A percentile compares a stretch with the other conserved stretches of the same genome.
These are phyloP conservation scores for Cardiocondyla obscurior DNA, from an alignment of 1,140 invertebrate genomes.

Conservation along the genomic window DNA sequence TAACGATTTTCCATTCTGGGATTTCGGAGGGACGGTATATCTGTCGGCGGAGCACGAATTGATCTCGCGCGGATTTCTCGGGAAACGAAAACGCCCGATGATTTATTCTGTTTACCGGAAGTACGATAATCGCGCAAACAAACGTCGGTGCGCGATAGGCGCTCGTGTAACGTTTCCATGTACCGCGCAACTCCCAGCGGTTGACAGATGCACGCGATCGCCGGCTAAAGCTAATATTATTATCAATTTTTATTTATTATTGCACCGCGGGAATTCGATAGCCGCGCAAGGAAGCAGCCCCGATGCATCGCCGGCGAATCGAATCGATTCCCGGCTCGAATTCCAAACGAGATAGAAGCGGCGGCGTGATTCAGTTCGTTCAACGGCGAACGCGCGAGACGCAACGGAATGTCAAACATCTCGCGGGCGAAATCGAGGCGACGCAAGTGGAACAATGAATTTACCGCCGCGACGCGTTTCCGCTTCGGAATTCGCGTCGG, in stretches of 20 bases:
- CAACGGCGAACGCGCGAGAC: conserved; percentile 36
- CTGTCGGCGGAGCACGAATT: background rate
- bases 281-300: background rate
- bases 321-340: conserved; percentile 60
- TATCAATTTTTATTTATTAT: conserved; percentile 6
- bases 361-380: conserved; percentile 66
- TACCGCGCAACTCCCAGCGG: background rate
- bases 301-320: conserved; percentile 52
- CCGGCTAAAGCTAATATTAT: background rate
- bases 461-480: conserved; percentile 53
- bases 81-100: conserved; percentile 49
- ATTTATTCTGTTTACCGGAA: conserved; percentile 49
- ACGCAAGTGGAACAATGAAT: conserved; percentile 67
- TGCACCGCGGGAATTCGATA: background rate
- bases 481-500: conserved; percentile 25
- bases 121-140: conserved; percentile 47
- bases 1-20: conserved; percentile 30
- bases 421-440: conserved; percentile 57
- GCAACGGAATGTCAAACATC: conserved; percentile 65
- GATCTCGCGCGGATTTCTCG: conserved; percentile 32
- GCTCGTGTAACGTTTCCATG: background rate
- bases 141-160: background rate
- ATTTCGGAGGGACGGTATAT: conserved; percentile 20
- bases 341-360: conserved; percentile 60
- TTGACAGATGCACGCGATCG: conserved; percentile 15